Evolutionary conservation across 2,113 vertebrate species (phyloP).

Genomic region (Actenoides hombroni): DNA sequence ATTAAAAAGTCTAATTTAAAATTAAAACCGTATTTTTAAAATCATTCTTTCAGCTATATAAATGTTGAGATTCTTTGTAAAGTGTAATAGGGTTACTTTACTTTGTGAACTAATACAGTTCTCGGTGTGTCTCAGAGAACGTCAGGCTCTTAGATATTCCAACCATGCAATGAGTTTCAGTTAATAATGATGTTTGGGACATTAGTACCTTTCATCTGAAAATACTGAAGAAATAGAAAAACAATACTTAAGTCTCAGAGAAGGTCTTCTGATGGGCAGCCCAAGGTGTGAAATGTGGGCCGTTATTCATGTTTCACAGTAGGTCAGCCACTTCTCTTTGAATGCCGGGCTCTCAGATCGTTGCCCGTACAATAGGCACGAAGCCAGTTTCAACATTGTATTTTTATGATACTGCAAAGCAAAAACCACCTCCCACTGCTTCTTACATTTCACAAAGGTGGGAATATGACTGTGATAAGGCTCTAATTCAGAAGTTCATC

Average conservation of each 20-base stretch:
- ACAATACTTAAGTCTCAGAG: background rate
- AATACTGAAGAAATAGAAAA: constrained; percentile 7
- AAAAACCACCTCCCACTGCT: constrained; percentile 48
- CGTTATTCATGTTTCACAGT: background rate
- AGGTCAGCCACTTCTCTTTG: constrained; percentile 10
- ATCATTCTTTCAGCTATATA: background rate
- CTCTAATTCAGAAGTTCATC: constrained; percentile 43
- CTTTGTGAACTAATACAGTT: background rate
- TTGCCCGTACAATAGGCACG: background rate
- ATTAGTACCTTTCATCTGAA: constrained; percentile 23
- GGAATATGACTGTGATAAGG: constrained; percentile 16
- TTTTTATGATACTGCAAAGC: constrained; percentile 27
- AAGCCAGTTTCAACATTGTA: background rate
- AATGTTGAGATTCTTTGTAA: constrained; percentile 5
- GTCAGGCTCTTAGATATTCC: background rate
- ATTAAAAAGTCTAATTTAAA: constrained; percentile 57
- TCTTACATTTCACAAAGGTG: constrained; percentile 53
- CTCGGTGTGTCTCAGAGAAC: constrained; percentile 20
- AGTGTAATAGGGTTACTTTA: background rate
- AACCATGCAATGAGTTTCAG: background rate
- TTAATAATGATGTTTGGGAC: constrained; percentile 26
- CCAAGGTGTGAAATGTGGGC: background rate
- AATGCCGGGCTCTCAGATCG: background rate
- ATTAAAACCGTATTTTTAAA: constrained; percentile 23
- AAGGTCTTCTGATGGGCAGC: background rate